Percentiles rank a stretch among this genome's conserved stretches.
phyloP scores from a whole-genome alignment of 1,140 invertebrate species.

The Leptopilina boulardi region DNA sequence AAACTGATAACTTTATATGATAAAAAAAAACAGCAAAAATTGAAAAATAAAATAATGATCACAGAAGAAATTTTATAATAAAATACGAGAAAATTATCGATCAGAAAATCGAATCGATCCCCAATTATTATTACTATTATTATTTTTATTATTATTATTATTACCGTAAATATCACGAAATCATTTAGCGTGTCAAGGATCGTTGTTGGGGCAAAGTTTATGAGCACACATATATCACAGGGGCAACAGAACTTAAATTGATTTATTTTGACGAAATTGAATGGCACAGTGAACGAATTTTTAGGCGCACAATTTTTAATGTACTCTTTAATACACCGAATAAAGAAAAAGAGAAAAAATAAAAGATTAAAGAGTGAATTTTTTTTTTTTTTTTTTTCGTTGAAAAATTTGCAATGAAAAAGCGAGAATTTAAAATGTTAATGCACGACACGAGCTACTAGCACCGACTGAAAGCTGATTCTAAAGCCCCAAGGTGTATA shows the following conservation, averaged over 20 bases:
- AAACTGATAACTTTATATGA: too few species aligned
- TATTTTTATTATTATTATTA: too few species aligned
- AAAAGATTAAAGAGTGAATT: not conserved
- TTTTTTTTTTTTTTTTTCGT: too few species aligned
- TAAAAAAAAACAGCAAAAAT: not conserved
- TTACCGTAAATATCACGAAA: not conserved
- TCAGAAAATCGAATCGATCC: not conserved
- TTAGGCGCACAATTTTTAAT: not conserved
- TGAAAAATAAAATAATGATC: not conserved
- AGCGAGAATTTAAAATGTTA: conserved; percentile 20
- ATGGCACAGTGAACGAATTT: not conserved
- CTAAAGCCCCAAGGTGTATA: conserved; percentile 48
- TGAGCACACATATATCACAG: not conserved
- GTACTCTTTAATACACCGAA: not conserved
- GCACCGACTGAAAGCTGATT: conserved; percentile 45
- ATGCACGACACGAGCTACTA: conserved; percentile 39
- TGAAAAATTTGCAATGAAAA: conserved; percentile 38
- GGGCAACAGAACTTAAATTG: not conserved
- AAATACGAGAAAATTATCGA: not conserved
- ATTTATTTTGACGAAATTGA: not conserved
- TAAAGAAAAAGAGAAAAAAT: not conserved
- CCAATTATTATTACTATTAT: too few species aligned
- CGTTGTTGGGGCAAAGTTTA: not conserved
- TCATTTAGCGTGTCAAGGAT: conserved; percentile 27
- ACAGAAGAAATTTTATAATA: not conserved